These are phyloP conservation scores for Nemoura dubitans DNA, from an alignment of 2,888 invertebrate genomes.

Conservation along the genomic window DNA sequence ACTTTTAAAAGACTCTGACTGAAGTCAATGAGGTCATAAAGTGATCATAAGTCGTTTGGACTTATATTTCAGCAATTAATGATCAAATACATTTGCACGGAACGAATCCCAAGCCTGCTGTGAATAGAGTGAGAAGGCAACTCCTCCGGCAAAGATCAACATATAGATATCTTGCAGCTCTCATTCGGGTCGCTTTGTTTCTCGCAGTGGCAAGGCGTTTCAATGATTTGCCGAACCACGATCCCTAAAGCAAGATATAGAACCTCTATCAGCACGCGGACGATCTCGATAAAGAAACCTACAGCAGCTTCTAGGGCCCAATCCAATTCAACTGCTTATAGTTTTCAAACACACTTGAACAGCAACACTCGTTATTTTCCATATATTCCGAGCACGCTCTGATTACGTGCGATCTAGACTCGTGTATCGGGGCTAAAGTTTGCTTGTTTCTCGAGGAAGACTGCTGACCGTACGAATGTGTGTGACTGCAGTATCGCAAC, in stretches of 20 bases:
- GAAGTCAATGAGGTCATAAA: too few species aligned
- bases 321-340: background rate
- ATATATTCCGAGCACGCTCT: background rate
- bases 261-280: background rate
- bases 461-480: background rate
- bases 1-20: too few species aligned
- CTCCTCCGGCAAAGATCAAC: slow-evolving; percentile 3
- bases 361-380: background rate
- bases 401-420: background rate
- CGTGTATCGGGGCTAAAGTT: background rate
- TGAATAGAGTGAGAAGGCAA: background rate
- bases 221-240: background rate
- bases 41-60: too few species aligned
- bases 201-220: background rate
- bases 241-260: background rate
- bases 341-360: background rate
- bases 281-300: background rate
- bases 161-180: background rate
- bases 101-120: background rate
- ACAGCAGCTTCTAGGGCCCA: background rate
- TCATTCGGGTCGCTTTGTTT: background rate
- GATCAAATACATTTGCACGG: background rate
- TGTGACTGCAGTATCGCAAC: slow-evolving; percentile 57
- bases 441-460: background rate
- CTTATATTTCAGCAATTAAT: too few species aligned